Evolutionary conservation across 1,140 invertebrate species (phyloP).

Genomic region (Centruroides sculpturatus): DNA sequence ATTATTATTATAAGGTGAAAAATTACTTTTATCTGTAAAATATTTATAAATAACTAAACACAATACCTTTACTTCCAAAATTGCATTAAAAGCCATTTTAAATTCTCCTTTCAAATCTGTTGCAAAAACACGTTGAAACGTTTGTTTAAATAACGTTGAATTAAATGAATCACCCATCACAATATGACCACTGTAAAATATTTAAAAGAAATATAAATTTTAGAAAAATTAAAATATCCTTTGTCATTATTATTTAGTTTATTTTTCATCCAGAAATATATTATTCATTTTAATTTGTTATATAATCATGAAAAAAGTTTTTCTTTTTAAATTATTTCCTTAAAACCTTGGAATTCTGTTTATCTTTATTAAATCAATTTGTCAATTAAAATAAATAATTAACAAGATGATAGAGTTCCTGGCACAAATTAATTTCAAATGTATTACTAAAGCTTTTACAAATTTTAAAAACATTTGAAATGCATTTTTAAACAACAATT

Average conservation of each 20-base stretch:
- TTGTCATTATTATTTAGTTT: background rate
- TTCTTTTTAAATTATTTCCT: no score
- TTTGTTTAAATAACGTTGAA: conserved; percentile 96
- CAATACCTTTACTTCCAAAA: conserved; percentile 73
- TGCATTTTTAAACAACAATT: no score
- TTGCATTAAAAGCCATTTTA: conserved; percentile 97
- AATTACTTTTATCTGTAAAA: background rate
- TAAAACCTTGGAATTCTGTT: no score
- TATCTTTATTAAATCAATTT: no score
- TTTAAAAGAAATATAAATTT: conserved; percentile 7
- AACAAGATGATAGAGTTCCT: no score
- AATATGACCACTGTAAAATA: conserved; percentile 74
- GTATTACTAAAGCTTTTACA: no score
- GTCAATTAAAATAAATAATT: no score
- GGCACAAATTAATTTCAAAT: no score
- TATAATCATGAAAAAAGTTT: no score
- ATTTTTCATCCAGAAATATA: background rate
- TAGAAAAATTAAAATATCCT: no score
- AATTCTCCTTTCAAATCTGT: conserved; percentile 83
- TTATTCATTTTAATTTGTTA: no score
- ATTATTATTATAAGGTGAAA: conserved; percentile 9
- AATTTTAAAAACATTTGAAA: no score
- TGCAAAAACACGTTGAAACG: conserved; percentile 91
- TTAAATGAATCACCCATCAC: conserved; percentile 99
- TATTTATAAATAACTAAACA: conserved; percentile 10